Evolutionary conservation across 2,888 invertebrate species (phyloP).

Genomic region (Ischnus inquisitorius): DNA sequence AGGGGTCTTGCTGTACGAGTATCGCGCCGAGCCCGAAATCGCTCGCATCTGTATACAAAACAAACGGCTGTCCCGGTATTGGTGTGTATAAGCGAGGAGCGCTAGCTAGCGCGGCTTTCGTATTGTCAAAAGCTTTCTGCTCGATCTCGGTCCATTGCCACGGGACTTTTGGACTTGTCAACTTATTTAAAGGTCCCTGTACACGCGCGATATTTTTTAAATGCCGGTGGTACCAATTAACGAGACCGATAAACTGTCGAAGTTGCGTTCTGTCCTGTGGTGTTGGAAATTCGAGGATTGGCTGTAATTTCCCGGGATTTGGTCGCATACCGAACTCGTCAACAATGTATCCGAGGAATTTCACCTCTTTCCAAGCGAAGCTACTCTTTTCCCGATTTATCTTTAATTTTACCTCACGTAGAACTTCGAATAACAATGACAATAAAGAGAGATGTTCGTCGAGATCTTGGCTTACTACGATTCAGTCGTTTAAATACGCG

Average conservation of each 20-base stretch:
- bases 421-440: conserved; percentile 35
- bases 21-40: conserved; percentile 61
- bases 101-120: conserved; percentile 27
- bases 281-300: conserved; percentile 52
- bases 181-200: conserved; percentile 54
- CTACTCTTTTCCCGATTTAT: conserved; percentile 53
- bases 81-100: conserved; percentile 12
- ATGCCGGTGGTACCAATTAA: conserved; percentile 68
- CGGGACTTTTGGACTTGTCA: conserved; percentile 47
- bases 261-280: conserved; percentile 52
- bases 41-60: conserved; percentile 36
- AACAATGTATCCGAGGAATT: conserved; percentile 63
- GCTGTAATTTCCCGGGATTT: conserved; percentile 63
- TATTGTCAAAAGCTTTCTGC: conserved; percentile 43
- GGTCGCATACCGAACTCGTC: conserved; percentile 63
- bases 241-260: conserved; percentile 61
- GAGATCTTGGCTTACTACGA: conserved; percentile 11
- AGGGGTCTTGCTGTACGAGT: conserved; percentile 39
- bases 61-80: conserved; percentile 10
- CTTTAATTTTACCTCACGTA: conserved; percentile 42
- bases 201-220: conserved; percentile 36
- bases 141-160: conserved; percentile 40
- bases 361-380: conserved; percentile 61
- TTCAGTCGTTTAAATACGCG: conserved; percentile 15
- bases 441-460: neutral